A percentile compares a stretch with the other conserved stretches of the same genome.
Conservation (phyloP, 1,140 invertebrate genomes). For the Sinonovacula constricta region DNA sequence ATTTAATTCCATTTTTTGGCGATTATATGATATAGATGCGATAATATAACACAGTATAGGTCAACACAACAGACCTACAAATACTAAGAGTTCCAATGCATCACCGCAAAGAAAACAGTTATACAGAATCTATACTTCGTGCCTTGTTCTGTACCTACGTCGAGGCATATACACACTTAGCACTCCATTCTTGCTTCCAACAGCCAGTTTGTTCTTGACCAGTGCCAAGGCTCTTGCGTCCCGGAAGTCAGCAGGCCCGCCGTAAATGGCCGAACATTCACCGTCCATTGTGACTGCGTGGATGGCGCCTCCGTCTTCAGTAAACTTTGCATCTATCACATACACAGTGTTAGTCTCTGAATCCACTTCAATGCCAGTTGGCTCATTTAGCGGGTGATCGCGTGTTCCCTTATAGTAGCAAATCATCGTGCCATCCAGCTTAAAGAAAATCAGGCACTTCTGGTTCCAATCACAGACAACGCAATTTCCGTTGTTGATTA, state of each 20-base stretch:
- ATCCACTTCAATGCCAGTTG: constrained; percentile 30
- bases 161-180: constrained; percentile 17
- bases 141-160: neutral
- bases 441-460: constrained; percentile 38
- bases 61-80: too few species aligned
- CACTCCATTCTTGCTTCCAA: constrained; percentile 37
- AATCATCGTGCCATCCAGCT: constrained; percentile 22
- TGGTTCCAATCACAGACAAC: constrained; percentile 50
- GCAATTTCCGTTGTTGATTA: constrained; percentile 16
- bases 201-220: neutral
- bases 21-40: too few species aligned
- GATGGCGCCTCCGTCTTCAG: constrained; percentile 9
- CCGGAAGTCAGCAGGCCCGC: constrained; percentile 33
- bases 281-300: constrained; percentile 18
- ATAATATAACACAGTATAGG: too few species aligned
- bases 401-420: constrained; percentile 32
- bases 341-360: constrained; percentile 2
- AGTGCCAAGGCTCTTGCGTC: constrained; percentile 32
- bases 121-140: too few species aligned
- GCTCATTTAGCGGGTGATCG: constrained; percentile 38
- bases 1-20: too few species aligned
- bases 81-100: too few species aligned
- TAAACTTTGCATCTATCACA: constrained; percentile 43
- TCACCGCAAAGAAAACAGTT: too few species aligned
- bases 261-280: constrained; percentile 23